Base-by-base conservation (phyloP, 2,113 vertebrate species). In the Helogale parvula region DNA sequence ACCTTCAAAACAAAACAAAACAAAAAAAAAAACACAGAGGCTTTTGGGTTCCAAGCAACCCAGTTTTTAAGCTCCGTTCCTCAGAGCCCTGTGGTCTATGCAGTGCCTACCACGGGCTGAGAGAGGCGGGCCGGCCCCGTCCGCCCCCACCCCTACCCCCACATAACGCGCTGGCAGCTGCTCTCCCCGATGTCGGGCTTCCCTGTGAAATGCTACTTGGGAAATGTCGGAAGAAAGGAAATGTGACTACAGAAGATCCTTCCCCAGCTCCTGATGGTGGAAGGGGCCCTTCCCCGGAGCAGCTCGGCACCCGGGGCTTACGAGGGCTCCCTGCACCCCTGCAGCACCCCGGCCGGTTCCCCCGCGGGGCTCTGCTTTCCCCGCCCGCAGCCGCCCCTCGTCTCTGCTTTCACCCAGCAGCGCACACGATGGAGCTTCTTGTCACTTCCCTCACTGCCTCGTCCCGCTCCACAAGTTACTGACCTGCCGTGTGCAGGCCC, bases 121-220 rank as follows among this genome's bases (percentile, higher is more conserved):
- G 38, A 35, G 66, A 35, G 19, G 41, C 27, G 5, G 68, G 66
- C 35, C 3, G 23, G 12, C 72, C 38, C 63, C 6, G 15, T 60
- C 74, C 12, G 11, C 41, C 2, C 2, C 21, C 4, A 0, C 25
- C 25, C 45, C 21, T 3, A 0, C 31, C 4, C 66, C 15, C 1
- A 8, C 77, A 25, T 8, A 0, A 15, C 1, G 0, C 38, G 17
- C 11, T 41, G 31, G 3, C 1, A 41, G 19, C 10, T 3, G 13
- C 60, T 52, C 38, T 38, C n/a, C 17, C 54, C 60, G 1, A 14
- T 33, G 13, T 2, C 1, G 0, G 57, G 4, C 54, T 76, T 86
- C 57, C 52, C 14, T 4, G 0, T 29, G 66, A 50, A 88, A 16
- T 63, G 5, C 14, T 19, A 0, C 65, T 71, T 17, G 41, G 54